Evolutionary conservation across 2,113 vertebrate genomes (phyloP).

Genomic region (Anarhynchus alexandrinus): DNA sequence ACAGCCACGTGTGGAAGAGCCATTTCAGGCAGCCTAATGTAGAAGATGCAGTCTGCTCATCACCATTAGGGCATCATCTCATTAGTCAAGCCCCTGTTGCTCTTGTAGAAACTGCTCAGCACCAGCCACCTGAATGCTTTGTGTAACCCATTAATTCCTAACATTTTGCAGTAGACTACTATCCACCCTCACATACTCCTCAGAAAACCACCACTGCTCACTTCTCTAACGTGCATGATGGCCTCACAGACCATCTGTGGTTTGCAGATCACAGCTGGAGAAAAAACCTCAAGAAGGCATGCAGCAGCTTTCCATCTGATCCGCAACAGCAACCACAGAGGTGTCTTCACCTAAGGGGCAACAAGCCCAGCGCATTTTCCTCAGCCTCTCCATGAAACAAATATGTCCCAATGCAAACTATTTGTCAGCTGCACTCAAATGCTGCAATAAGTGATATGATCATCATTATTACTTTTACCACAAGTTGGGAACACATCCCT

Average conservation of each 20-base stretch:
- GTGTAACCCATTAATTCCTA: background rate
- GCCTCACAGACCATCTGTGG: background rate
- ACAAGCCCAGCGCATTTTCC: background rate
- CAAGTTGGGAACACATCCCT: background rate
- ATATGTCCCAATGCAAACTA: background rate
- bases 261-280: background rate
- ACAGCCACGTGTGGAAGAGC: background rate
- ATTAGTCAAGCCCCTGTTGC: background rate
- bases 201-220: background rate
- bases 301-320: too few species aligned
- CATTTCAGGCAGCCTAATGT: accelerated
- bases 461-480: background rate
- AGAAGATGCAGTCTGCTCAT: background rate
- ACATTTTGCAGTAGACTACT: background rate
- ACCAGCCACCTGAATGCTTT: background rate
- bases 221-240: accelerated
- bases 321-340: accelerated
- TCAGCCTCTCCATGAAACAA: background rate
- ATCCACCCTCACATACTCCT: background rate
- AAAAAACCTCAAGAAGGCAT: background rate
- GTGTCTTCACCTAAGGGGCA: background rate
- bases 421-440: background rate
- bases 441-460: background rate
- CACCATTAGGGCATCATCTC: background rate
- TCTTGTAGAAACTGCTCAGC: background rate